Evolutionary conservation across 2,888 invertebrate species (phyloP), one percentile per base, ranked within the genome.

Genomic region (Campoplex nolae): DNA sequence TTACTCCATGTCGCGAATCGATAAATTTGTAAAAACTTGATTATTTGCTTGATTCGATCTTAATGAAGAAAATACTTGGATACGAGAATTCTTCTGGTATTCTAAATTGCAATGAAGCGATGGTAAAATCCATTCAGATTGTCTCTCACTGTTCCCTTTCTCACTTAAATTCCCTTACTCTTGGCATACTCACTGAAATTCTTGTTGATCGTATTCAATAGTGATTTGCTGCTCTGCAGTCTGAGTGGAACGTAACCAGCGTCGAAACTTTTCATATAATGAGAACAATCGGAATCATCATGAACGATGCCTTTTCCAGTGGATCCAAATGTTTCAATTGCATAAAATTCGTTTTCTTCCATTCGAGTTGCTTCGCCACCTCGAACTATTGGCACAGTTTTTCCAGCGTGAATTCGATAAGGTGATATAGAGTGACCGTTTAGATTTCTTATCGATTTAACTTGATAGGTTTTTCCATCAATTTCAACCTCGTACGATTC

Each of bases 351-450:
- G 93, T 99, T 98, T 94, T 99, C 99, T 95, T 99, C 99, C 99
- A 99, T 99, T 87, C 98, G 97, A 0, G 98, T 98, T 0, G 98
- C 98, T 94, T 99, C 99, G 0, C 99, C 99, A 2, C 99, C 99
- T 94, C 99, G 99, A 0, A 99, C 99, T 91, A 99, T 99, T 0
- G 99, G 99, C 74, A 99, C 99, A 0, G 99, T 99, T 95, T 99
- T 99, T 1, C 99, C 99, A 77, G 99, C 98, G 93, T 98, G 98
- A 92, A 98, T 98, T 90, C 98, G 97, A 95, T 99, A 99, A n/a
- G 98, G 99, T 88, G 98, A 98, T 92, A 99, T 99, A n/a, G 99
- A 99, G 95, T 99, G 99, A 0, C 99, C 99, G 95, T 99, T 99
- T 89, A 99, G 96, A 95, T 99, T 99, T 88, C 99, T 96, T 92